phyloP scores from a whole-genome alignment of 2,797 vertebrate genomes.

The Chanos chanos region DNA sequence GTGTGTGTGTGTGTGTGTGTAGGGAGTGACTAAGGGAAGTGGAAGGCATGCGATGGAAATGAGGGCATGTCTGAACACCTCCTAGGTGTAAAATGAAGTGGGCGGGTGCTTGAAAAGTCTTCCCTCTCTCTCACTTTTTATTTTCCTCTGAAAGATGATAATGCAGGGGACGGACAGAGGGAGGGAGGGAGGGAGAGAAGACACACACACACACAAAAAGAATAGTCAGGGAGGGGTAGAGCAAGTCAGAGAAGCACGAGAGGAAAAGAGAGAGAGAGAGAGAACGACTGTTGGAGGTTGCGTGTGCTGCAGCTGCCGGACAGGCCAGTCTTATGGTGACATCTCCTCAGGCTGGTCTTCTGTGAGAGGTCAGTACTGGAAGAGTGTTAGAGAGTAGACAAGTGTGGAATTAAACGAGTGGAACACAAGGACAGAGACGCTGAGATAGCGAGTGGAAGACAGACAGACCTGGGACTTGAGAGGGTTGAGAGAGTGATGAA shows the following conservation, averaged over 20 bases:
- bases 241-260: slow-evolving; percentile 16
- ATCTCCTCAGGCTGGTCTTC: slow-evolving; percentile 21
- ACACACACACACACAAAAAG: too few relatives aligned
- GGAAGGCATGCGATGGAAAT: slow-evolving; percentile 43
- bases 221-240: slow-evolving; percentile 14
- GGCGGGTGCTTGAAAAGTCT: slow-evolving; percentile 49
- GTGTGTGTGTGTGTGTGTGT: too few relatives aligned
- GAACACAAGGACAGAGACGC: too few relatives aligned
- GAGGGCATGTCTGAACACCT: slow-evolving; percentile 66
- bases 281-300: slow-evolving; percentile 12
- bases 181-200: slow-evolving; percentile 8
- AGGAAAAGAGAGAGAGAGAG: slow-evolving; percentile 11
- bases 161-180: slow-evolving; percentile 23
- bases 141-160: slow-evolving; percentile 14
- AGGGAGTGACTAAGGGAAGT: slow-evolving; percentile 39
- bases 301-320: slow-evolving; percentile 30
- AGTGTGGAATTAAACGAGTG: too few relatives aligned
- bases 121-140: slow-evolving; percentile 28
- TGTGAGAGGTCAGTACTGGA: slow-evolving; percentile 33
- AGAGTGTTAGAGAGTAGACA: background rate
- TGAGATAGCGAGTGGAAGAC: too few relatives aligned
- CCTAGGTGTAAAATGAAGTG: slow-evolving; percentile 58
- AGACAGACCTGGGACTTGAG: too few relatives aligned
- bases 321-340: slow-evolving; percentile 31
- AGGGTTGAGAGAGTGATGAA: too few relatives aligned